Evolutionary conservation across 2,113 vertebrate species (phyloP), one percentile per base, ranked within the genome.

Genomic region (Gobiocypris rarus): DNA sequence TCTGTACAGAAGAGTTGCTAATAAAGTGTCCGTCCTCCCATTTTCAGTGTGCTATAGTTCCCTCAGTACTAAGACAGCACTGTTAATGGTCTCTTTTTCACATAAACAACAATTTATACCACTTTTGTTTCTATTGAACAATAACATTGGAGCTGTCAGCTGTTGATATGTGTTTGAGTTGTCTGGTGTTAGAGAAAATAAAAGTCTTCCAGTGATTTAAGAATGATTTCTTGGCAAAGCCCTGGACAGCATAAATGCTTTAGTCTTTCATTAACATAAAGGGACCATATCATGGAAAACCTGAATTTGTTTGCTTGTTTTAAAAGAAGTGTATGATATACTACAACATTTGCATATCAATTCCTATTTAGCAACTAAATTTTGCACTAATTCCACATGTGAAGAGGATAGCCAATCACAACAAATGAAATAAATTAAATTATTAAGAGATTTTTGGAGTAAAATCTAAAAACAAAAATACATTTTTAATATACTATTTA

Each of bases 1-100:
- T 92, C 90, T 93, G 82, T 75, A 86, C 58, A 67, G 78, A 85
- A 83, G 54, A 63, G 31, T 89, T 88, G 83, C 82, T 89, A 90
- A 89, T 89, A 75, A 86, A 90, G 90, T 88, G 89, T 79, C 91
- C 90, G 91, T 91, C 90, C 91, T 75, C 88, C 87, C 86, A 85
- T 89, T 76, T 78, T 58, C 83, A 50, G 28, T 61, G 67, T 78
- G 24, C n/a, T 84, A 67, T 24, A 63, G 56, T 84, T 41, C 76
- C 34, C 38, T 71, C 28, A 54, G 45, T 58, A 73, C 34, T 58
- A 6, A 43, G 19, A 71, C 52, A 73, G 56, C 14, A 26, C 38
- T 11, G 43, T 50, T 81, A 70, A 81, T 52, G 15, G 24, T 76
- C 61, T 74, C 71, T 81, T 4, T 69, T 70, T 38, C 71, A 77